phyloP scores from a whole-genome alignment of 2,797 vertebrate species.

The Streptopelia turtur region DNA sequence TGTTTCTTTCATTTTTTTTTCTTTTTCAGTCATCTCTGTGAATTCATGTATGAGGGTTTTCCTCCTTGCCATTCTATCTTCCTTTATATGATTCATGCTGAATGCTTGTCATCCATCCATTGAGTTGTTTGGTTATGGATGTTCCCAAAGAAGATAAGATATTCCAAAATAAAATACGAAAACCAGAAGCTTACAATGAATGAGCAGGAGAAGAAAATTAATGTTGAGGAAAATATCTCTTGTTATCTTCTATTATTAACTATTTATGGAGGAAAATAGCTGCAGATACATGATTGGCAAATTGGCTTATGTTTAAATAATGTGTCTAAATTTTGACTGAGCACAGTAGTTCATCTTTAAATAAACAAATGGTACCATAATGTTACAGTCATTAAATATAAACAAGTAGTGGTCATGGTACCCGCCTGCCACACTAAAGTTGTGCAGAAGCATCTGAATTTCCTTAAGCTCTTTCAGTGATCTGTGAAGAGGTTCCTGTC shows the following conservation, averaged over 20 bases:
- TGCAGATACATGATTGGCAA: background rate
- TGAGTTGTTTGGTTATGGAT: background rate
- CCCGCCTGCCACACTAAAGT: slow-evolving; percentile 25
- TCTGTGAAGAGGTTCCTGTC: background rate
- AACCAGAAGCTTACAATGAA: background rate
- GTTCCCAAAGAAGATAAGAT: background rate
- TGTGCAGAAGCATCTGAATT: background rate
- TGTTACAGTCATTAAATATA: slow-evolving; percentile 69
- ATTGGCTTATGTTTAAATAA: slow-evolving; percentile 65
- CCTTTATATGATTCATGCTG: background rate
- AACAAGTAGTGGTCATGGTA: slow-evolving; percentile 37
- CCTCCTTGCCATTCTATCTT: background rate
- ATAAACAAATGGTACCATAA: slow-evolving; percentile 67
- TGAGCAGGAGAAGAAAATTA: slow-evolving; percentile 19
- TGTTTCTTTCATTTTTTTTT: background rate
- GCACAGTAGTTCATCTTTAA: slow-evolving; percentile 68
- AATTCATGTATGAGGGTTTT: background rate
- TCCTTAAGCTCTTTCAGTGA: slow-evolving; percentile 27
- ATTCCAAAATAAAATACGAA: background rate
- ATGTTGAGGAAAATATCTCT: background rate
- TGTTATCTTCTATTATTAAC: slow-evolving; percentile 58
- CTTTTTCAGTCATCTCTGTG: background rate
- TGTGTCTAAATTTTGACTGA: slow-evolving; percentile 57
- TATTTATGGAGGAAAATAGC: slow-evolving; percentile 34
- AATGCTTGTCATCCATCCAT: background rate